Conservation (phyloP, 2,797 vertebrate species). For the Rhinichthys osculus region DNA sequence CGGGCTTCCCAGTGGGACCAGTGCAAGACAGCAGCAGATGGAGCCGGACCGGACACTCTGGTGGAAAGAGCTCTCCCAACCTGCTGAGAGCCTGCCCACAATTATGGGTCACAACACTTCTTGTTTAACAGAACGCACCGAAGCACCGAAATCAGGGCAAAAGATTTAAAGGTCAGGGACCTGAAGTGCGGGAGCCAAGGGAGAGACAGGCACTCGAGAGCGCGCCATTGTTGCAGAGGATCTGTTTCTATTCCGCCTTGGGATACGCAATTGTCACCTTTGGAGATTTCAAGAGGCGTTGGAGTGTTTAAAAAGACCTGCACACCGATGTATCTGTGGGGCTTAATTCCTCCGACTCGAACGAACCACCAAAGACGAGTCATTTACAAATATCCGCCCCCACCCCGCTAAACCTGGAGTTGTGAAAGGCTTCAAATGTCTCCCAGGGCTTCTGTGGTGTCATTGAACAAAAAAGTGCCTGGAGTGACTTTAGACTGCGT, state of each 20-base stretch:
- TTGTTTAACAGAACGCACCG: constrained; percentile 88
- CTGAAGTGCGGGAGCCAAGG: constrained; percentile 41
- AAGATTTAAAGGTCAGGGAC: constrained; percentile 77
- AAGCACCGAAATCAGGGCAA: constrained; percentile 75
- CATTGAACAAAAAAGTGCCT: constrained; percentile 40
- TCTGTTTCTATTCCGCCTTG: not conserved
- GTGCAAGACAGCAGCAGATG: constrained; percentile 90
- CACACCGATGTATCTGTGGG: not conserved
- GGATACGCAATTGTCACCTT: constrained; percentile 22
- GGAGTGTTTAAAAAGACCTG: not conserved
- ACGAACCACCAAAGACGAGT: constrained; percentile 22
- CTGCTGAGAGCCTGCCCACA: constrained; percentile 89
- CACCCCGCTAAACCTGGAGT: not conserved
- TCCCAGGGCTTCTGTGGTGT: constrained; percentile 30
- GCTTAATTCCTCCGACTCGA: not conserved
- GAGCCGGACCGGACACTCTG: constrained; percentile 85
- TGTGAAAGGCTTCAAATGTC: constrained; percentile 30
- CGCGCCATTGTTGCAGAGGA: not conserved
- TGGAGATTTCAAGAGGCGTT: constrained; percentile 3
- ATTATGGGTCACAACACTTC: constrained; percentile 90
- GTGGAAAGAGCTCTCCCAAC: constrained; percentile 83
- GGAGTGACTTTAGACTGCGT: constrained; percentile 58
- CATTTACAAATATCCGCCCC: constrained; percentile 29
- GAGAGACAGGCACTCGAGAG: not conserved
- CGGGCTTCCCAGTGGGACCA: constrained; percentile 87